phyloP scores from a whole-genome alignment of 2,888 invertebrate species.

The Eugnorisma glareosa region DNA sequence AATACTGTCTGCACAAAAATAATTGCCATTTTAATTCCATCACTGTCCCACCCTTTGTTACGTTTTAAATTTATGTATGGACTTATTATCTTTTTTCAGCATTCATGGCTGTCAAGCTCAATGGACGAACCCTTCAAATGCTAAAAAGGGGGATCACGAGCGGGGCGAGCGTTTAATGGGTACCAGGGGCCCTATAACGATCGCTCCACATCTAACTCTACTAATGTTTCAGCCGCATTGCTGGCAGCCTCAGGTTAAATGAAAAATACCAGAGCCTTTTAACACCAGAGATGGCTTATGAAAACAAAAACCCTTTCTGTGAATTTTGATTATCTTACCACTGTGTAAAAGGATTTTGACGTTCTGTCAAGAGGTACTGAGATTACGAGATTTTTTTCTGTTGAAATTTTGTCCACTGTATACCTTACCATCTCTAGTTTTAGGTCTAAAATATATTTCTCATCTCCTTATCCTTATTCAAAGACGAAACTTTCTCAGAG shows the following conservation, averaged over 20 bases:
- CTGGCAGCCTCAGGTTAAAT: conserved; percentile 57
- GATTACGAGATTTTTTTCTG: conserved; percentile 51
- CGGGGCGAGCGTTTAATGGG: conserved; percentile 58
- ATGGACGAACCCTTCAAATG: conserved; percentile 64
- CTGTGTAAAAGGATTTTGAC: conserved; percentile 61
- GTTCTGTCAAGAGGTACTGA: conserved; percentile 57
- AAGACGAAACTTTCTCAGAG: conserved; percentile 30
- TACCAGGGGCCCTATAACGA: conserved; percentile 62
- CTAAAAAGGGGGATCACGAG: conserved; percentile 58
- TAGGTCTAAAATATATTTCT: conserved; percentile 34
- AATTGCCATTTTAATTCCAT: conserved; percentile 49
- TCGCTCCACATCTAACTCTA: conserved; percentile 63
- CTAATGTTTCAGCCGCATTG: conserved; percentile 69
- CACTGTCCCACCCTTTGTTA: conserved; percentile 51
- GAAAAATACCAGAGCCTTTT: conserved; percentile 67
- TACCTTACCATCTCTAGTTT: conserved; percentile 26
- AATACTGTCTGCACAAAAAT: conserved; percentile 19
- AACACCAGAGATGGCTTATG: conserved; percentile 65
- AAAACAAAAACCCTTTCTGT: conserved; percentile 65
- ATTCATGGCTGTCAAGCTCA: conserved; percentile 62
- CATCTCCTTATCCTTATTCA: conserved; percentile 12
- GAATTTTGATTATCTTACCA: conserved; percentile 67
- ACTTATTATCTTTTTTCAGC: conserved; percentile 61
- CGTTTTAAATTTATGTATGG: conserved; percentile 55
- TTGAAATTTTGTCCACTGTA: conserved; percentile 30